phyloP scores from a whole-genome alignment of 1,140 invertebrate genomes.

The Tetramorium alpestre region DNA sequence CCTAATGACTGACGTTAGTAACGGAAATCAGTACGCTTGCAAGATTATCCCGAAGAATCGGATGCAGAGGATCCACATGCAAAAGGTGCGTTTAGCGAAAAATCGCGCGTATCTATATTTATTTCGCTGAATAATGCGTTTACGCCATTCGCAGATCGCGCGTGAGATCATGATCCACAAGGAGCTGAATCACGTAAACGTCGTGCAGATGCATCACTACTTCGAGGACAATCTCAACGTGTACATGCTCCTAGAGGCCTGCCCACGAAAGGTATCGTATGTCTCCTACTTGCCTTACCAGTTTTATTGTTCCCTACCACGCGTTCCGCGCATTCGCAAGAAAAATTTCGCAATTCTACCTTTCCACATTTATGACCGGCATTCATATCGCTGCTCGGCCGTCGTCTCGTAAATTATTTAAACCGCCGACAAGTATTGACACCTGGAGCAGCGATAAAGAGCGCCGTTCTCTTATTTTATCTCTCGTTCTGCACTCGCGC shows the following conservation, averaged over 20 bases:
- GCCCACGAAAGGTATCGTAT: conserved; percentile 87
- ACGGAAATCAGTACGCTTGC: conserved; percentile 89
- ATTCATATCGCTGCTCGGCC: background rate
- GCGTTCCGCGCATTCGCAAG: conserved; percentile 1
- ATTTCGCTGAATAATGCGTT: conserved; percentile 22
- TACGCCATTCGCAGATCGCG: conserved; percentile 77
- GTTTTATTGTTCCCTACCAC: conserved; percentile 36
- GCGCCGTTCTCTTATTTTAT: background rate
- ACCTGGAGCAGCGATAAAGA: background rate
- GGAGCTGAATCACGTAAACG: conserved; percentile 88
- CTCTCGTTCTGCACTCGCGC: background rate
- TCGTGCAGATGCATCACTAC: conserved; percentile 90
- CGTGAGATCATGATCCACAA: conserved; percentile 91
- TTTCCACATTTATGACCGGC: conserved; percentile 1
- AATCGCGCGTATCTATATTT: background rate
- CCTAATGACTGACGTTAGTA: conserved; percentile 88
- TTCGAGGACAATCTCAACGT: conserved; percentile 91
- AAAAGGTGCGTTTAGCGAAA: conserved; percentile 86
- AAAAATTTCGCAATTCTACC: conserved; percentile 62
- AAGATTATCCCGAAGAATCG: conserved; percentile 91
- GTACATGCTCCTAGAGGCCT: conserved; percentile 91
- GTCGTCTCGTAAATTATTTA: background rate
- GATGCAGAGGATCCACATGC: conserved; percentile 89
- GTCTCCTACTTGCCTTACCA: conserved; percentile 35
- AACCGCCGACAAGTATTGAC: background rate